phyloP scores from a whole-genome alignment of 64 coral and sea anemone species.

The Stichodactyla helianthus region DNA sequence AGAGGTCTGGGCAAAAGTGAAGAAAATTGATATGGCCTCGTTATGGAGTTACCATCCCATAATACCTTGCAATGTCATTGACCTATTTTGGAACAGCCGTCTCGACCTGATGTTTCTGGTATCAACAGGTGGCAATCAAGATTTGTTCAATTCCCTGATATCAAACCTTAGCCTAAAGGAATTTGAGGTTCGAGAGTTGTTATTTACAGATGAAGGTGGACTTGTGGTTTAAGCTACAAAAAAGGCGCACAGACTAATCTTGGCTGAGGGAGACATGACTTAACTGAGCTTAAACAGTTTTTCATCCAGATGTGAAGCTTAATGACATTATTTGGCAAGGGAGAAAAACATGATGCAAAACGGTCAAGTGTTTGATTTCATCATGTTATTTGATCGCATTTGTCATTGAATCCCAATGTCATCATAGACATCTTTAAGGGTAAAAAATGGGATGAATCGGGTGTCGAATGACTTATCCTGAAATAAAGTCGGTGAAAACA shows the following conservation, averaged over 20 bases:
- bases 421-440: not conserved
- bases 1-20: no score
- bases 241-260: not conserved
- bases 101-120: conserved; percentile 9
- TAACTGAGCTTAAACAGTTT: no score
- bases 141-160: not conserved
- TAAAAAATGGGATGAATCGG: not conserved
- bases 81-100: not conserved
- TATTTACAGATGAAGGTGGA: no score
- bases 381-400: not conserved
- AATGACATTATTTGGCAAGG: not conserved
- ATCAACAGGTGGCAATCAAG: conserved; percentile 1
- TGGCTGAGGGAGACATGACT: not conserved
- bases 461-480: not conserved
- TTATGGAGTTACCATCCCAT: not conserved
- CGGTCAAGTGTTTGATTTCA: not conserved
- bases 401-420: not conserved
- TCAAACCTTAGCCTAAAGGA: not conserved
- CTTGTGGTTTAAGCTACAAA: not conserved
- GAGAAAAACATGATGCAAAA: not conserved
- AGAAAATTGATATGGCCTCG: no score
- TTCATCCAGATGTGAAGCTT: not conserved
- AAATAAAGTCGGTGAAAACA: not conserved
- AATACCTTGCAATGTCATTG: not conserved
- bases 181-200: not conserved